Evolutionary conservation across 2,113 vertebrate species (phyloP).

Genomic region (Clarias macrocephalus): DNA sequence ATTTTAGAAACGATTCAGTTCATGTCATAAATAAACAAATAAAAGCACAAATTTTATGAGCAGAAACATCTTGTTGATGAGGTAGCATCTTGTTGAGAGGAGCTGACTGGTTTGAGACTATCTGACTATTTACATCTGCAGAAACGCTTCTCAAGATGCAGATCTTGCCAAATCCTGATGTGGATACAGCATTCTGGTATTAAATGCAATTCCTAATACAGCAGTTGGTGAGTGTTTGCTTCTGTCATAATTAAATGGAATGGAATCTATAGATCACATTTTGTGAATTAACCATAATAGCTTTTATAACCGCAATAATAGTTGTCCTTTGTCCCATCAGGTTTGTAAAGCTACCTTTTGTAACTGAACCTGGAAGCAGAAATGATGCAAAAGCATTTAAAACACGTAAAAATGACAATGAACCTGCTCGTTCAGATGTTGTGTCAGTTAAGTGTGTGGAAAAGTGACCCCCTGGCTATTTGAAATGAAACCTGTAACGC

Average conservation of each 20-base stretch:
- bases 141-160: background rate
- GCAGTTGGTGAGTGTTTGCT: background rate
- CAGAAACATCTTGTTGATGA: background rate
- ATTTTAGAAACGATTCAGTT: background rate
- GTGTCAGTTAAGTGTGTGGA: background rate
- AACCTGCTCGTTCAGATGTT: background rate
- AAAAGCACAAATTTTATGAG: background rate
- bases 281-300: background rate
- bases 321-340: background rate
- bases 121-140: background rate
- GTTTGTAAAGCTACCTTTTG: background rate
- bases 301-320: background rate
- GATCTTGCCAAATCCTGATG: background rate
- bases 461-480: constrained; percentile 15
- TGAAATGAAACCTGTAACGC: constrained; percentile 12
- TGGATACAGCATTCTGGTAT: background rate
- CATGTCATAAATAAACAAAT: no score
- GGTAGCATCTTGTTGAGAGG: no score
- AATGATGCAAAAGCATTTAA: background rate
- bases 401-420: background rate
- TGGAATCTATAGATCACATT: background rate
- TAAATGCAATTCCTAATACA: background rate
- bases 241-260: background rate
- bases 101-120: background rate
- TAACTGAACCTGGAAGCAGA: constrained; percentile 1